Base-by-base conservation (phyloP, 2,888 invertebrate species). In the Stenurella melanura region DNA sequence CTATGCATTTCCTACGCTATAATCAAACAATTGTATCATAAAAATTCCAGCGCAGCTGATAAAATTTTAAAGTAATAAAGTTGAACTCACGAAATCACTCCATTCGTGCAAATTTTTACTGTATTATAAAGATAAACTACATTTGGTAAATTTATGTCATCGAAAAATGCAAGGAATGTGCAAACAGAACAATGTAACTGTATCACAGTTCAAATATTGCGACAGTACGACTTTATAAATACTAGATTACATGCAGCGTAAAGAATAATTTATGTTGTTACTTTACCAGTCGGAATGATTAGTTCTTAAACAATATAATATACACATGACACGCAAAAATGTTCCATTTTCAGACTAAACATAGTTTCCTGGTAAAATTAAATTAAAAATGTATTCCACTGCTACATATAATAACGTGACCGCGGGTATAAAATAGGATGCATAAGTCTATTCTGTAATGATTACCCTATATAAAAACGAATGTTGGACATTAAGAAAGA, bases 1-100 rank as follows among this genome's bases (percentile, higher is more conserved):
- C 38, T 50, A 15, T 61, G 34, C 60, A 50, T 42, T 58, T 67
- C 50, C 30, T 58, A 74, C 17, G 38, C 58, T 30, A 50, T 50
- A 67, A 68, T 63, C 34, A 74, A 74, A 74, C 74, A 69, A 74
- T 74, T 61, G 54, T 34, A 66, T 50, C 67, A 61, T 74, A 50
- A 74, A 74, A 74, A 74, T 74, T 74, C 74, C 74, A 69, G 54
- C 19, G 5, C 18, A 6, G 18, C 21, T 18, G 19, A 60, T 30
- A 73, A 73, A 68, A 68, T 61, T 63, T 30, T 26, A 68, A 18
- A 19, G 61, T 38, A 61, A 64, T 61, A 21, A 50, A 68, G 12
- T 61, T 42, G 50, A 69, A 74, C 50, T 74, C 18, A 10, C 12
- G 58, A 67, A 34, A 57, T 63, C 34, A 50, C 26, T 63, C 18